Conservation (phyloP, 2,888 invertebrate genomes). For the Xestia c-nigrum region DNA sequence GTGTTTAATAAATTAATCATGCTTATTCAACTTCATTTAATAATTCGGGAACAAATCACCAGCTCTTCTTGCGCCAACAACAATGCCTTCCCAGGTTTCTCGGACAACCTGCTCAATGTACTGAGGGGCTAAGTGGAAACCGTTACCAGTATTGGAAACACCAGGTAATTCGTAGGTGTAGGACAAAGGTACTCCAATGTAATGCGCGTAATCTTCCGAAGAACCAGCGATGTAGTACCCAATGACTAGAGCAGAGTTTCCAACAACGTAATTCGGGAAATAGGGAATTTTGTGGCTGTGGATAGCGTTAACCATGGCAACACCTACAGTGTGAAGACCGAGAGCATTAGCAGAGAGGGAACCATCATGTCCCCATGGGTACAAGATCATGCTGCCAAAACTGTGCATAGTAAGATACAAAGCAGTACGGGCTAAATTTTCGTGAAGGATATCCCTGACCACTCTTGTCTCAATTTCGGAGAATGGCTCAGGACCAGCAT, state of each 20-base stretch:
- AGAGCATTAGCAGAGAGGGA: slow-evolving; percentile 87
- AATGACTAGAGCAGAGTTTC: slow-evolving; percentile 87
- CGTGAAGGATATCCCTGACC: slow-evolving; percentile 90
- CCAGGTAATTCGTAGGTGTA: slow-evolving; percentile 93
- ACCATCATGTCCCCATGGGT: slow-evolving; percentile 92
- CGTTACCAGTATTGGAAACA: slow-evolving; percentile 80
- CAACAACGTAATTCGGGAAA: slow-evolving; percentile 88
- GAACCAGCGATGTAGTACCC: slow-evolving; percentile 91
- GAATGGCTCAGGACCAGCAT: slow-evolving; percentile 91
- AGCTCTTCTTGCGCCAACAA: slow-evolving; percentile 84
- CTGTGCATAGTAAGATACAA: slow-evolving; percentile 94
- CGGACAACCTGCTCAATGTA: slow-evolving; percentile 89
- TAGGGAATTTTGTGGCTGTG: slow-evolving; percentile 72
- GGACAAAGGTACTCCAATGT: slow-evolving; percentile 89
- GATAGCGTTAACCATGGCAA: slow-evolving; percentile 83
- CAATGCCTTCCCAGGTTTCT: slow-evolving; percentile 91
- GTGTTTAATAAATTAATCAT: slow-evolving; percentile 14
- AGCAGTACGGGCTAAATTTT: slow-evolving; percentile 87
- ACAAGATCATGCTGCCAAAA: slow-evolving; percentile 93
- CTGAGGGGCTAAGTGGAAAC: slow-evolving; percentile 90
- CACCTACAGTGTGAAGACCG: slow-evolving; percentile 83
- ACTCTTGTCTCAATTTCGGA: slow-evolving; percentile 92
- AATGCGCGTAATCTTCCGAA: slow-evolving; percentile 92
- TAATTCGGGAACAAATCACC: slow-evolving; percentile 69
- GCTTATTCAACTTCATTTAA: not conserved